A percentile compares a stretch with the other conserved stretches of the same genome.
Evolutionary conservation across 2,113 vertebrate species (phyloP).

Genomic region (Pteruthius melanotis): DNA sequence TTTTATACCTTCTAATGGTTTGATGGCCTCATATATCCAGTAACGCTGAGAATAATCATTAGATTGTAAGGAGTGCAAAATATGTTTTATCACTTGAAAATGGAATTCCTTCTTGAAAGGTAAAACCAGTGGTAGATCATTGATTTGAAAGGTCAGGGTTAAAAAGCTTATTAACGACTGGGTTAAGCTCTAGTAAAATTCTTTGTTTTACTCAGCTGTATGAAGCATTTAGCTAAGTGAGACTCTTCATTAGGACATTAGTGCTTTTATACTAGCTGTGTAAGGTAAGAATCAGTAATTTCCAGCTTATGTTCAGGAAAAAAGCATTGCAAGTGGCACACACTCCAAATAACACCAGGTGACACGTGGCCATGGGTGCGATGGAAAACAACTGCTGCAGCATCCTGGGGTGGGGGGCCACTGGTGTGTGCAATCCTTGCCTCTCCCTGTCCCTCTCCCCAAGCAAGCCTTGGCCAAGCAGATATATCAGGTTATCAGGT

Average conservation of each 20-base stretch:
- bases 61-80: constrained; percentile 70
- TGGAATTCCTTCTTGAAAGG: constrained; percentile 72
- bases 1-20: constrained; percentile 73
- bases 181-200: constrained; percentile 68
- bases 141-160: constrained; percentile 75
- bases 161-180: constrained; percentile 74
- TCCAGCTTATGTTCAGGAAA: constrained; percentile 44
- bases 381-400: not conserved
- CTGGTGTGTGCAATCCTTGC: not conserved
- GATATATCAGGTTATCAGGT: not conserved
- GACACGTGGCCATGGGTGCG: fast-evolving
- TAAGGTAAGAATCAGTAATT: constrained; percentile 47
- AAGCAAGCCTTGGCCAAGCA: not conserved
- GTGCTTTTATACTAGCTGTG: constrained; percentile 41
- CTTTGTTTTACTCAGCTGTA: constrained; percentile 67
- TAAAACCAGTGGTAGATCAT: constrained; percentile 72
- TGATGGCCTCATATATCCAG: constrained; percentile 70
- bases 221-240: constrained; percentile 70
- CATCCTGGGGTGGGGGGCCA: not conserved
- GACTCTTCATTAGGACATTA: constrained; percentile 54
- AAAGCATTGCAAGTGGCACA: not conserved
- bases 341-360: not conserved
- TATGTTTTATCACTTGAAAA: constrained; percentile 72
- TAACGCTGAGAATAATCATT: constrained; percentile 66
- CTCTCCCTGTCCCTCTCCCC: not conserved